Evolutionary conservation across 2,113 vertebrate genomes (phyloP).

Genomic region (Indri indri): DNA sequence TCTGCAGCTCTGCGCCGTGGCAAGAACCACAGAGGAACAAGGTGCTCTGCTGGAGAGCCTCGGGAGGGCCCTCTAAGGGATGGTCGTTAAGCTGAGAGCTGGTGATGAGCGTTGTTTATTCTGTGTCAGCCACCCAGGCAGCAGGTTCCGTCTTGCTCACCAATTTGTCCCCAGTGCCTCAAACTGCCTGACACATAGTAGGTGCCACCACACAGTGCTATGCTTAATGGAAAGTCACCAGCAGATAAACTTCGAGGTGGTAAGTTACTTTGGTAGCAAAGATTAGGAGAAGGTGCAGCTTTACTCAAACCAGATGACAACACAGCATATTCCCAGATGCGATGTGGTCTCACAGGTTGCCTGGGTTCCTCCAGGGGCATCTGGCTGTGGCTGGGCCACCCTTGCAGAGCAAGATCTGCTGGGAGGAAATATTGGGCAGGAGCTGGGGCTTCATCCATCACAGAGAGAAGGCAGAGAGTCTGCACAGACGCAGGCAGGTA

Average conservation of each 20-base stretch:
- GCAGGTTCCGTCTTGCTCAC: too few relatives aligned
- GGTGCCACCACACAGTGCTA: neutral
- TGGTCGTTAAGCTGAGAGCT: neutral
- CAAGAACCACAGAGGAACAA: neutral
- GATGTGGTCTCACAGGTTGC: too few relatives aligned
- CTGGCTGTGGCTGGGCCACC: too few relatives aligned
- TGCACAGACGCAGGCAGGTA: rapidly evolving
- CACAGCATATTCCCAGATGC: too few relatives aligned
- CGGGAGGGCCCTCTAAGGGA: too few relatives aligned
- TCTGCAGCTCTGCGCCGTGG: rapidly evolving
- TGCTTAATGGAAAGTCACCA: neutral
- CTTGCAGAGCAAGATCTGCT: rapidly evolving
- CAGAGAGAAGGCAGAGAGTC: neutral
- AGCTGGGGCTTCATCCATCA: rapidly evolving
- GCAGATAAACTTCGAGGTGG: neutral
- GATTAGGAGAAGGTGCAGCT: neutral
- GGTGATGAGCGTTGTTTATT: neutral
- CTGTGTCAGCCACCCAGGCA: neutral
- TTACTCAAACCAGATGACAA: neutral
- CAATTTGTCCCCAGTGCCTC: neutral
- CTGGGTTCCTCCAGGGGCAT: neutral
- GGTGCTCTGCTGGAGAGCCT: neutral
- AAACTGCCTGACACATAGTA: neutral
- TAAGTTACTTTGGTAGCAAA: neutral
- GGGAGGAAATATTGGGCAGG: neutral